Percentiles rank a stretch among this genome's conserved stretches.
phyloP scores from a whole-genome alignment of 2,888 invertebrate species.

The Pseudococcus longispinus region DNA sequence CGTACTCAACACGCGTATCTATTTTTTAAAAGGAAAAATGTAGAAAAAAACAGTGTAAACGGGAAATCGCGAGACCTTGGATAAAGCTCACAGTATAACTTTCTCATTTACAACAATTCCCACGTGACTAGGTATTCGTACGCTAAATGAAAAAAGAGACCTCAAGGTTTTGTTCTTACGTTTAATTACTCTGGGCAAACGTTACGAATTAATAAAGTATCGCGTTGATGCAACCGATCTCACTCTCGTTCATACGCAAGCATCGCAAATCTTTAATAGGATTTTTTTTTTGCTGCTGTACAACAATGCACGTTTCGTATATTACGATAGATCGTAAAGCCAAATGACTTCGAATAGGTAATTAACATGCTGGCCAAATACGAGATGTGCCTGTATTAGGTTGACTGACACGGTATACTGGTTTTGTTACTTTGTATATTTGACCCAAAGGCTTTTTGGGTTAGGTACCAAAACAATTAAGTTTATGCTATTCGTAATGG shows the following conservation, averaged over 20 bases:
- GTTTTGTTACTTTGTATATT: neutral
- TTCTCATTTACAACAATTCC: conserved; percentile 21
- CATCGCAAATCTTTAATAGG: conserved; percentile 13
- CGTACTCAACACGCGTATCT: neutral
- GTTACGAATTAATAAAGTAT: neutral
- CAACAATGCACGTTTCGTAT: neutral
- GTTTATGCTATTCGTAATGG: too few relatives aligned
- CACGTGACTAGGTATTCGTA: conserved; percentile 31
- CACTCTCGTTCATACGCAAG: neutral
- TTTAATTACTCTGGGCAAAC: conserved; percentile 25
- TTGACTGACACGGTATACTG: neutral
- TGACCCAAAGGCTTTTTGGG: neutral
- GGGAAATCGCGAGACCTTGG: conserved; percentile 7
- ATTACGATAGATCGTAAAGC: neutral
- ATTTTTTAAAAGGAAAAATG: neutral
- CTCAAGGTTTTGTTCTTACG: conserved; percentile 9
- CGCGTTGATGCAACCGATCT: neutral
- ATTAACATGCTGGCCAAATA: conserved; percentile 2
- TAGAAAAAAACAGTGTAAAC: neutral
- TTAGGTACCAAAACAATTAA: neutral
- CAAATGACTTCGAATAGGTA: neutral
- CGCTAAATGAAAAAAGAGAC: neutral
- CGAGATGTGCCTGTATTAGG: neutral
- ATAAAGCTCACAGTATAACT: neutral
- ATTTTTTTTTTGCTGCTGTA: neutral